phyloP scores from a whole-genome alignment of 1,140 invertebrate genomes.

The Nylanderia fulva region DNA sequence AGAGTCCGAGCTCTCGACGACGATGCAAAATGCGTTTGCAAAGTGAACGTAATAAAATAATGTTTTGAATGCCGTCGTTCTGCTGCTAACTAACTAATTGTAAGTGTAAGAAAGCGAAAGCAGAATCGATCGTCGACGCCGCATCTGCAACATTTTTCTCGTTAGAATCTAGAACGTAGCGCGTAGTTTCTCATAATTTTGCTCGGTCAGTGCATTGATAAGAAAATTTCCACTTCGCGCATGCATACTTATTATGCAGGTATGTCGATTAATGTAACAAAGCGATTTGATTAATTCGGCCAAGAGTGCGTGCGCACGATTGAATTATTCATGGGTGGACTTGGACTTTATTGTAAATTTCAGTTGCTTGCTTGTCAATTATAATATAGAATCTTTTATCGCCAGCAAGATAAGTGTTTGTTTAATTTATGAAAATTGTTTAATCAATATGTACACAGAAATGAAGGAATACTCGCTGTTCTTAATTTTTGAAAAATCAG shows the following conservation, averaged over 20 bases:
- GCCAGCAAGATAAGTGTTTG: background rate
- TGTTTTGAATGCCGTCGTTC: background rate
- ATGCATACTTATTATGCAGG: background rate
- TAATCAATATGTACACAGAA: background rate
- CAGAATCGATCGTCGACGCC: background rate
- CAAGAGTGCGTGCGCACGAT: background rate
- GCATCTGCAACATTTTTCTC: background rate
- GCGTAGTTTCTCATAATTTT: background rate
- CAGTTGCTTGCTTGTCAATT: background rate
- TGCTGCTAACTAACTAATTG: too few relatives aligned
- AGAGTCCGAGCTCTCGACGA: background rate
- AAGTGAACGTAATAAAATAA: background rate
- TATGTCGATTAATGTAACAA: slow-evolving; percentile 49
- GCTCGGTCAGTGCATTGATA: background rate
- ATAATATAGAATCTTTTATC: background rate
- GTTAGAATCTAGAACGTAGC: background rate
- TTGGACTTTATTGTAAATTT: slow-evolving; percentile 35
- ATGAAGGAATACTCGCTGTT: background rate
- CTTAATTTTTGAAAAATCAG: background rate
- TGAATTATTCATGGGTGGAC: slow-evolving; percentile 22
- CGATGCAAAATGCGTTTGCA: background rate
- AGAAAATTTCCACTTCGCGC: slow-evolving; percentile 17
- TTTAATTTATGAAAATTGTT: background rate
- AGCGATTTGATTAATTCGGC: slow-evolving; percentile 25
- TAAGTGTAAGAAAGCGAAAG: too few relatives aligned